Evolutionary conservation across 53 echinoderm and acorn worm species (phyloP), one percentile per base, ranked within the genome.

Genomic region (Glandiceps talaboti): DNA sequence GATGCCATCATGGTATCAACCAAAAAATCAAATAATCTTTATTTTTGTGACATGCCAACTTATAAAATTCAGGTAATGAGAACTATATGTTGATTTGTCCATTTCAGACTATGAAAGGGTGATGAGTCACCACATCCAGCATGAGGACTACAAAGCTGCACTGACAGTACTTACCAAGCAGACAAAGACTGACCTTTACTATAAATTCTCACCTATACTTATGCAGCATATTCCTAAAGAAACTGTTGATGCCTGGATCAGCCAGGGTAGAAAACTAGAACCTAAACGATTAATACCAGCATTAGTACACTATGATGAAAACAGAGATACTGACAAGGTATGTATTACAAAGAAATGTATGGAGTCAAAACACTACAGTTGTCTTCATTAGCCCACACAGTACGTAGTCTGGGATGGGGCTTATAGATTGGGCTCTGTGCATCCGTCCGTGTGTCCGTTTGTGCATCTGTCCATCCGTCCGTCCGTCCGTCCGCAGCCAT

Each of bases 191-290:
- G 76, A 74, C 26, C 91, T 97, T 30, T 93, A 88, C 75, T 97
- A 97, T 84, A 97, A 91, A 82, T 97, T 97, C 84, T 97, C 97
- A 26, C 97, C 97, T 0, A 91, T 97, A 14, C 89, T 97, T 32
- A 97, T 97, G 93, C 97, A 91, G 74, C 97, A 97, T 81, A 97
- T 97, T 77, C 97, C 97, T 27, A 85, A 91, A 73, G 93, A 89
- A 45, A 90, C 92, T 6, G 93, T 93, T 25, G 84, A 86, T 28
- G 93, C 97, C 0, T 97, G 97, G 97, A 87, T 97, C 27, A 85
- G 85, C 31, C 87, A 87, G 84, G 93, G 90, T 77, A 81, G 80
- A 75, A 82, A 74, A 1, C 84, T 96, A 28, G 87, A 96, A 27
- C 87, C 97, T 0, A 96, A 93, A 85, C 90, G 79, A 78, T 85